A percentile compares a stretch with the other conserved stretches of the same genome.
Evolutionary conservation across 1,140 invertebrate species (phyloP).

Genomic region (Phenacoccus solenopsis): DNA sequence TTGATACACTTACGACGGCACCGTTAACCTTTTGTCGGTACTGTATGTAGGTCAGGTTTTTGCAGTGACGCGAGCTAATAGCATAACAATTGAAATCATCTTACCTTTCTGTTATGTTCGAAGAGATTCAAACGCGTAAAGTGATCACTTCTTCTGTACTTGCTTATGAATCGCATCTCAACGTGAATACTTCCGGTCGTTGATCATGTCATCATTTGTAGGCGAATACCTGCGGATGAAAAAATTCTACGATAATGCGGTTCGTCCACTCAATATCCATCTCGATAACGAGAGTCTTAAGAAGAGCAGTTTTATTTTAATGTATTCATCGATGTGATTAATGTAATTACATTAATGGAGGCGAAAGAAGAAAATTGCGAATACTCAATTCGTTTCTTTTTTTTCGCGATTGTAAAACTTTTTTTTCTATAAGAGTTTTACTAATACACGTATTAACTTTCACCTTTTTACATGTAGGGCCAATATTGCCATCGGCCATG

Average conservation of each 20-base stretch:
- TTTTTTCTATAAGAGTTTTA: slow-evolving; percentile 3
- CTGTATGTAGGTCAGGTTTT: not conserved
- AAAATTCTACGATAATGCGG: too few relatives aligned
- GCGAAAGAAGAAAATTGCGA: not conserved
- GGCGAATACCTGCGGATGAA: not conserved
- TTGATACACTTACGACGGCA: not conserved
- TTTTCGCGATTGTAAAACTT: not conserved
- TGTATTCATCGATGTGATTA: not conserved
- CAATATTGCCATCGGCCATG: not conserved
- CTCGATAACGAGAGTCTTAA: too few relatives aligned
- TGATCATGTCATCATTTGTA: not conserved
- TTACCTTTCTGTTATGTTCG: not conserved
- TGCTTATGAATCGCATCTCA: not conserved
- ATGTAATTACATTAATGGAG: not conserved
- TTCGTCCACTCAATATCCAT: too few relatives aligned
- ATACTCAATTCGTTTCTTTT: not conserved
- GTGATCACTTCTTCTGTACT: not conserved
- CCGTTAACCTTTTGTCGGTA: not conserved
- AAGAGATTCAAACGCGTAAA: not conserved
- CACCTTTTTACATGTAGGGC: not conserved
- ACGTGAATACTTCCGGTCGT: not conserved
- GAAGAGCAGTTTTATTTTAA: too few relatives aligned
- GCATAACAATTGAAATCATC: not conserved
- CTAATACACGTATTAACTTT: not conserved
- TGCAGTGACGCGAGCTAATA: not conserved